Percentiles rank a stretch among this genome's conserved stretches.
Conservation (phyloP, 1,140 invertebrate genomes). For the Belonocnema kinseyi region DNA sequence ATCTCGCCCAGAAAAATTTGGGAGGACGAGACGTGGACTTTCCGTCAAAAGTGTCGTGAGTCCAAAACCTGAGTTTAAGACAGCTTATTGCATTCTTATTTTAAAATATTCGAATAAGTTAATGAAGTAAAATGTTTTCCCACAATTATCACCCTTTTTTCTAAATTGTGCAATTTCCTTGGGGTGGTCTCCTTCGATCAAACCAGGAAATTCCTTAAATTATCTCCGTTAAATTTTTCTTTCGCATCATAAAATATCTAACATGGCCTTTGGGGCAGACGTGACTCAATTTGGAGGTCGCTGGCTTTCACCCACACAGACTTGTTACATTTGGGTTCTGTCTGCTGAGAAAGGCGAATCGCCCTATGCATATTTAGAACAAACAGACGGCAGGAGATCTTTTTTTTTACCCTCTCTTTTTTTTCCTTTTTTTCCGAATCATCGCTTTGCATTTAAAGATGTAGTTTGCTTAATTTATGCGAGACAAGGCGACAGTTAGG, state of each 20-base stretch:
- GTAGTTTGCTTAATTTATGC: constrained; percentile 52
- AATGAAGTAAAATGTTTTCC: too few relatives aligned
- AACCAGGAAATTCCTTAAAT: constrained; percentile 4
- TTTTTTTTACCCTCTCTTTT: not conserved
- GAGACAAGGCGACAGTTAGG: constrained; percentile 11
- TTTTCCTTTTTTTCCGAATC: constrained; percentile 12
- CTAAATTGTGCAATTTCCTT: not conserved
- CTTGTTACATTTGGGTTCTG: constrained; percentile 6
- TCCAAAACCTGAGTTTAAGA: too few relatives aligned
- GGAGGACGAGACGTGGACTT: too few relatives aligned
- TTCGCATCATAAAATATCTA: constrained; percentile 26
- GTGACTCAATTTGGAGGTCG: constrained; percentile 25
- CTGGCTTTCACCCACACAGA: constrained; percentile 19
- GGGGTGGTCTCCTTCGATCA: not conserved
- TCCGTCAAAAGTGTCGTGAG: too few relatives aligned
- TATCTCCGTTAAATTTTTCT: not conserved
- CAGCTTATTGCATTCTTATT: too few relatives aligned
- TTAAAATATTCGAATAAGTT: too few relatives aligned
- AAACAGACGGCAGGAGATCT: constrained; percentile 33
- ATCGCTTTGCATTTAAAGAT: constrained; percentile 52
- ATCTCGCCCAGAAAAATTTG: too few relatives aligned
- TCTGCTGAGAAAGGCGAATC: constrained; percentile 2
- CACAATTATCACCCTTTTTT: too few relatives aligned
- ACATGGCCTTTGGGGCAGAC: constrained; percentile 21
- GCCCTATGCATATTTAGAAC: constrained; percentile 45